phyloP scores from a whole-genome alignment of 2,113 vertebrate genomes.

The Trichechus manatus region DNA sequence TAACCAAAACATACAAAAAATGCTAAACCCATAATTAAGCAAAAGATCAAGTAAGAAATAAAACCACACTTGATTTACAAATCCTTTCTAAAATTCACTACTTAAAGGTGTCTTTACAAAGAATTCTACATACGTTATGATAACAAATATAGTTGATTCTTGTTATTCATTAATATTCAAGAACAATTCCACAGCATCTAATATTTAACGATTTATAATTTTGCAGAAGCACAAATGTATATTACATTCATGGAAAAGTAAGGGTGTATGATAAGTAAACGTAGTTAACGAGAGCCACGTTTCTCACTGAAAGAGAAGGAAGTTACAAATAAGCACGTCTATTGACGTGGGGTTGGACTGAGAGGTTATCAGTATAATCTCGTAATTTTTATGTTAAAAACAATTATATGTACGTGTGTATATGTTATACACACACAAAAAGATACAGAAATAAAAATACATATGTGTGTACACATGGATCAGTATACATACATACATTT shows the following conservation, averaged over 20 bases:
- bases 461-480: not conserved
- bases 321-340: conserved; percentile 2
- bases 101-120: not conserved
- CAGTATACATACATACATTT: conserved; percentile 14
- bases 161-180: conserved; percentile 36
- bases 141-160: conserved; percentile 7
- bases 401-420: no score
- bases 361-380: not conserved
- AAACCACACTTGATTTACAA: conserved; percentile 49
- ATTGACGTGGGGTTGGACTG: not conserved
- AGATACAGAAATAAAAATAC: not conserved
- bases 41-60: conserved; percentile 65
- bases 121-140: not conserved
- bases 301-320: conserved; percentile 25
- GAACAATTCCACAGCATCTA: conserved; percentile 10
- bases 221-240: not conserved
- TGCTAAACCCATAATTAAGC: conserved; percentile 28
- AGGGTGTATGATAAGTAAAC: not conserved
- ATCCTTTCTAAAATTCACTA: conserved; percentile 51
- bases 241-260: conserved; percentile 9
- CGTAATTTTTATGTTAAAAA: not conserved
- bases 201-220: not conserved
- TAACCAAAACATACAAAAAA: conserved; percentile 54
- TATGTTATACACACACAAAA: not conserved
- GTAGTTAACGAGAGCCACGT: not conserved